These are phyloP conservation scores for Luehdorfia chinensis DNA, from an alignment of 1,140 invertebrate genomes.

Conservation along the genomic window DNA sequence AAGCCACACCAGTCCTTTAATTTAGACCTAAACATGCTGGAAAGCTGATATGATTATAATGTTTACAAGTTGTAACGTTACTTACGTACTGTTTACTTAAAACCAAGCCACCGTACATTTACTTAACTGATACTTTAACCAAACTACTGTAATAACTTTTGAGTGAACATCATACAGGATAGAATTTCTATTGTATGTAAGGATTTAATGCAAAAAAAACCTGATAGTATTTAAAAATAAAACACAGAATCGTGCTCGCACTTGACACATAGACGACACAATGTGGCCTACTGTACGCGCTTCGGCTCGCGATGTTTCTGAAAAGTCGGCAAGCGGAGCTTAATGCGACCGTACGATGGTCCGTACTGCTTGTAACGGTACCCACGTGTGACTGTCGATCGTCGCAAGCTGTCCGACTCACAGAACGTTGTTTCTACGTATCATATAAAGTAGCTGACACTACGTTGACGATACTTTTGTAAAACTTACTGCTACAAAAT, in stretches of 20 bases:
- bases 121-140: constrained; percentile 1
- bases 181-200: not conserved
- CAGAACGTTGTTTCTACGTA: constrained; percentile 4
- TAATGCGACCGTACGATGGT: constrained; percentile 3
- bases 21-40: too few species aligned
- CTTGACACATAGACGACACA: constrained; percentile 9
- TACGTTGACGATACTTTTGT: too few species aligned
- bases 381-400: constrained; percentile 9
- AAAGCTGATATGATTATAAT: too few species aligned
- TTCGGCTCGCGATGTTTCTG: constrained; percentile 9
- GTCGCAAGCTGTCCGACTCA: not conserved
- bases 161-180: not conserved
- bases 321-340: constrained; percentile 13
- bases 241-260: not conserved
- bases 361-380: constrained; percentile 8
- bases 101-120: too few species aligned
- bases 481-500: too few species aligned
- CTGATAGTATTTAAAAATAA: constrained; percentile 8
- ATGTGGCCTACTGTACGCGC: constrained; percentile 9
- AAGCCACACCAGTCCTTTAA: too few species aligned
- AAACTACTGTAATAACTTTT: constrained; percentile 4
- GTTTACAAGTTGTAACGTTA: too few species aligned
- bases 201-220: constrained; percentile 4
- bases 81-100: too few species aligned
- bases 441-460: too few species aligned